Evolutionary conservation across 2,797 vertebrate species (phyloP).

Genomic region (Lepidocolaptes lacrymiger): DNA sequence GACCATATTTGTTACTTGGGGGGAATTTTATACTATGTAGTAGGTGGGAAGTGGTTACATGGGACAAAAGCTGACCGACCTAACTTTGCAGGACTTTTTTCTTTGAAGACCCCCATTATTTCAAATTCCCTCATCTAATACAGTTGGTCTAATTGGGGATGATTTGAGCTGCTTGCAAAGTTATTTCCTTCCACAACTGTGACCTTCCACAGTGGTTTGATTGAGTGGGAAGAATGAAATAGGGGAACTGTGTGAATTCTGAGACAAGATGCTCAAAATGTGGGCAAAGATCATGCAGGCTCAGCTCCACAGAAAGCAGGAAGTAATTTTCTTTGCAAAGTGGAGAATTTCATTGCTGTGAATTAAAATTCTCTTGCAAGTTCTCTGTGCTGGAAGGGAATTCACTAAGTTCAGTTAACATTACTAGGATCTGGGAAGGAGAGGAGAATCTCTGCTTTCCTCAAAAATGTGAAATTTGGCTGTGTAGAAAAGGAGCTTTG

Average conservation of each 20-base stretch:
- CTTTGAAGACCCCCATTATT: not conserved
- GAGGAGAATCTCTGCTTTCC: not conserved
- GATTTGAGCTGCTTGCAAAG: not conserved
- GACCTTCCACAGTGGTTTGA: not conserved
- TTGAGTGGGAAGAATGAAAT: not conserved
- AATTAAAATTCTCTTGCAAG: not conserved
- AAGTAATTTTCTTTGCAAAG: not conserved
- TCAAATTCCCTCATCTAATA: not conserved
- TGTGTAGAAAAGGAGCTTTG: not conserved
- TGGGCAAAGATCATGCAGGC: not conserved
- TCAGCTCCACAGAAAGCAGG: not conserved
- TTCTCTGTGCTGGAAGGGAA: not conserved
- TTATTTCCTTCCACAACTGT: not conserved
- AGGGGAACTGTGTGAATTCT: not conserved
- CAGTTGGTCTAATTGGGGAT: not conserved
- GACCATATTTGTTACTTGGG: not conserved
- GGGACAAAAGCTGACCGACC: not conserved
- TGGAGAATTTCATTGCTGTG: not conserved
- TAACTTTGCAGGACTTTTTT: not conserved
- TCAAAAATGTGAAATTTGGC: not conserved
- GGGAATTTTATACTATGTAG: not conserved
- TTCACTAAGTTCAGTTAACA: not conserved
- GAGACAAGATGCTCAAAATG: not conserved
- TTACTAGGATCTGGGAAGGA: not conserved
- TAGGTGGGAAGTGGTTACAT: not conserved